phyloP scores from a whole-genome alignment of 2,113 vertebrate species.

The Clarias gariepinus region DNA sequence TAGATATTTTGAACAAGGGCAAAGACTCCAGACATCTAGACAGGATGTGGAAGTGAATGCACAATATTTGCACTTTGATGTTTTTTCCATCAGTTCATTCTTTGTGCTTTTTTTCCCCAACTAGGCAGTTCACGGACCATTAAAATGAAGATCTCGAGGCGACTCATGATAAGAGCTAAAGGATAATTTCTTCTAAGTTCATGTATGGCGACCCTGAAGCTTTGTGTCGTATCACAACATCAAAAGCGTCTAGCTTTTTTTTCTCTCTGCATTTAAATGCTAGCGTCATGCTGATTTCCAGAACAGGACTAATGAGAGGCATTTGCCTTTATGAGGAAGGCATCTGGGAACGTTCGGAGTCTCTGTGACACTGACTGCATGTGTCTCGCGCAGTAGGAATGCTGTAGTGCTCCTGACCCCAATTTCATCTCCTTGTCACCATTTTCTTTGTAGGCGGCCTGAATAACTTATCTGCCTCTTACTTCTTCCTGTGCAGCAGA shows the following conservation, averaged over 20 bases:
- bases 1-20: background rate
- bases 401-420: constrained; percentile 49
- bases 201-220: background rate
- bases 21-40: constrained; percentile 23
- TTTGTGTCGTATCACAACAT: background rate
- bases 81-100: background rate
- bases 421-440: constrained; percentile 51
- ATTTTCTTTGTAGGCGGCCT: constrained; percentile 47
- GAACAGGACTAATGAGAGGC: constrained; percentile 21
- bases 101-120: background rate
- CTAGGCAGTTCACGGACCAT: constrained; percentile 12
- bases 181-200: background rate
- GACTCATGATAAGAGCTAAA: background rate
- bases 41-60: constrained; percentile 30
- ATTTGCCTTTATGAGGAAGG: background rate
- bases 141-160: constrained; percentile 5
- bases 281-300: constrained; percentile 12
- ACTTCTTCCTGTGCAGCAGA: constrained; percentile 17
- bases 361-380: constrained; percentile 20
- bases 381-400: constrained; percentile 39
- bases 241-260: constrained; percentile 3
- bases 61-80: constrained; percentile 9
- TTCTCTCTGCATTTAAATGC: background rate
- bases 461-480: constrained; percentile 50
- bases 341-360: constrained; percentile 32